These are phyloP conservation scores for Gallirallus australis DNA, from an alignment of 2,797 vertebrate species.

Conservation along the genomic window DNA sequence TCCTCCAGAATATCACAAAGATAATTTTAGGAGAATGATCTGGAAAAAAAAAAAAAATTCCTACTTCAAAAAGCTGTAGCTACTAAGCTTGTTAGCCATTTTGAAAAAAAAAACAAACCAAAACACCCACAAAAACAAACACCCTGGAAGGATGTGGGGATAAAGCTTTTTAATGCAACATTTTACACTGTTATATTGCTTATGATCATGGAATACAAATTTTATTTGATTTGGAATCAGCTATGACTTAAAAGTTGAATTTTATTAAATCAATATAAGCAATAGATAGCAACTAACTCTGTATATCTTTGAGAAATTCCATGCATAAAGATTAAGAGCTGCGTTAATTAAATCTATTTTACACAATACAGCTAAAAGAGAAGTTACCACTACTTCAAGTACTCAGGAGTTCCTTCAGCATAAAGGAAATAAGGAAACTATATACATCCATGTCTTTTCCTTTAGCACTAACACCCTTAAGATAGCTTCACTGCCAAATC, in stretches of 20 bases:
- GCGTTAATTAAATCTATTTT: neutral
- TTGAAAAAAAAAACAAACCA: too few relatives aligned
- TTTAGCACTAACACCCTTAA: neutral
- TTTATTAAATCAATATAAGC: neutral
- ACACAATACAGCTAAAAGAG: neutral
- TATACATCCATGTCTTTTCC: neutral
- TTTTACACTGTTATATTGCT: neutral
- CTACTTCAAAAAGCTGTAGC: neutral
- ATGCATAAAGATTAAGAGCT: neutral
- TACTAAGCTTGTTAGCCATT: neutral
- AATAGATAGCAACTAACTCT: neutral
- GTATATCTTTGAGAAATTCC: neutral
- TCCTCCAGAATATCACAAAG: neutral
- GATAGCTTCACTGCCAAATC: neutral
- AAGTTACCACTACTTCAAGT: neutral
- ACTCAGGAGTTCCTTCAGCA: neutral
- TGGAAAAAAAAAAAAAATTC: neutral
- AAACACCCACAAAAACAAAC: too few relatives aligned
- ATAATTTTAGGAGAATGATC: neutral
- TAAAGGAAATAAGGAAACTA: neutral
- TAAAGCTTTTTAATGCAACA: neutral
- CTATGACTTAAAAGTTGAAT: neutral
- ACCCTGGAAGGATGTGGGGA: fast-evolving
- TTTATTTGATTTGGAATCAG: neutral
- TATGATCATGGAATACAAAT: neutral